Conservation (phyloP, 2,888 invertebrate genomes). For the Agrochola lychnidis region DNA sequence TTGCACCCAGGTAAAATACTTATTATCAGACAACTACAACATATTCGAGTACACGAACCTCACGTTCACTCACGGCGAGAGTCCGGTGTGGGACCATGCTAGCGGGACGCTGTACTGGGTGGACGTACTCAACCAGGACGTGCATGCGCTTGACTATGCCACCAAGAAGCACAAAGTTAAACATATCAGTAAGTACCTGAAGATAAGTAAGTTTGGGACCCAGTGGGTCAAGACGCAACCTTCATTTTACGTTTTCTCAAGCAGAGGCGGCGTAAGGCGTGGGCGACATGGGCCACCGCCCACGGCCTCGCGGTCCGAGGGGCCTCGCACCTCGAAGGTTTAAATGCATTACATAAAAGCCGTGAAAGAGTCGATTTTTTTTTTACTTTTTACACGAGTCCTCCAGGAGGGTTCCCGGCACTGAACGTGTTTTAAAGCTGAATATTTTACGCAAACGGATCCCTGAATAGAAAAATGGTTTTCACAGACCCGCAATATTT, state of each 20-base stretch:
- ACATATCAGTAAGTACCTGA: conserved; percentile 60
- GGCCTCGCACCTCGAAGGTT: too few relatives aligned
- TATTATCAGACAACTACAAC: conserved; percentile 36
- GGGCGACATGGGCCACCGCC: too few relatives aligned
- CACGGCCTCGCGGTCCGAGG: too few relatives aligned
- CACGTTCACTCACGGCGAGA: conserved; percentile 66
- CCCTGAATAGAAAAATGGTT: too few relatives aligned
- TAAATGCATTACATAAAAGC: too few relatives aligned
- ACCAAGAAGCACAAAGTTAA: conserved; percentile 74
- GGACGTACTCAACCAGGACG: conserved; percentile 70
- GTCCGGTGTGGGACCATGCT: conserved; percentile 81
- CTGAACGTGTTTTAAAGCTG: too few relatives aligned
- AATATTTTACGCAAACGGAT: too few relatives aligned
- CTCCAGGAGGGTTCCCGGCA: too few relatives aligned
- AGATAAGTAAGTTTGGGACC: not conserved
- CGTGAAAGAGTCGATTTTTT: too few relatives aligned
- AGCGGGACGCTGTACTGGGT: conserved; percentile 84
- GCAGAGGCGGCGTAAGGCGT: too few relatives aligned
- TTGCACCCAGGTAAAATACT: conserved; percentile 33
- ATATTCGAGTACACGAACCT: conserved; percentile 62
- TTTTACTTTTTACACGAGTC: too few relatives aligned
- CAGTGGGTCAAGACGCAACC: not conserved
- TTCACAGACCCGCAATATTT: too few relatives aligned
- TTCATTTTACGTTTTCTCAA: not conserved
- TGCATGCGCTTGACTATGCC: conserved; percentile 82